Conservation (phyloP, 2,113 vertebrate genomes). For the Oophaga pumilio region DNA sequence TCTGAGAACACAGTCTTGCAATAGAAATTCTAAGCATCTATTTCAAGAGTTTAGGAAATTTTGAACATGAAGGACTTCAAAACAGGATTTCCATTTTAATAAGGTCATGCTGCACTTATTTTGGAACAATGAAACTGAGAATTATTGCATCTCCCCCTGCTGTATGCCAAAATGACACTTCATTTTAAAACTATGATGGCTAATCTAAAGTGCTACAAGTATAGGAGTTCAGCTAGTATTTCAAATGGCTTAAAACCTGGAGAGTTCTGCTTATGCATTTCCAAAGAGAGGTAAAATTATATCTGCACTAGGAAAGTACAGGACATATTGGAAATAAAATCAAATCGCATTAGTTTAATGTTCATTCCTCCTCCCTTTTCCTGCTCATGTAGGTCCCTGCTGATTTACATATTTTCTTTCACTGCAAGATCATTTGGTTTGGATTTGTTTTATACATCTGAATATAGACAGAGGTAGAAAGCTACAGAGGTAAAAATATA, state of each 20-base stretch:
- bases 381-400: not conserved
- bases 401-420: conserved; percentile 21
- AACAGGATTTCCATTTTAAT: conserved; percentile 55
- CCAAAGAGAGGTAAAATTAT: conserved; percentile 14
- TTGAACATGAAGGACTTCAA: conserved; percentile 39
- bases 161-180: conserved; percentile 35
- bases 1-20: conserved; percentile 16
- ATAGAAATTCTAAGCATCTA: conserved; percentile 48
- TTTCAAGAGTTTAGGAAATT: conserved; percentile 44
- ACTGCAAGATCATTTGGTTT: not conserved
- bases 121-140: conserved; percentile 52
- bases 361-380: not conserved
- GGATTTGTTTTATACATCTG: not conserved
- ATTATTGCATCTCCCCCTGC: conserved; percentile 37
- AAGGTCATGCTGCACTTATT: conserved; percentile 55
- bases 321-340: conserved; percentile 13
- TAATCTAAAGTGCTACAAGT: conserved; percentile 27
- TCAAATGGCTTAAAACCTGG: conserved; percentile 12
- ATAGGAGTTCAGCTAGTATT: conserved; percentile 23
- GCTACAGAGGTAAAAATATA: not conserved
- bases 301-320: conserved; percentile 6
- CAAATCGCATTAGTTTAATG: conserved; percentile 11
- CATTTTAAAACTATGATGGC: conserved; percentile 43
- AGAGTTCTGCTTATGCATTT: conserved; percentile 30
- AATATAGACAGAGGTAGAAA: not conserved